A percentile compares a stretch with the other conserved stretches of the same genome.
Evolutionary conservation across 2,113 vertebrate genomes (phyloP).

Genomic region (Muscicapa adusta): DNA sequence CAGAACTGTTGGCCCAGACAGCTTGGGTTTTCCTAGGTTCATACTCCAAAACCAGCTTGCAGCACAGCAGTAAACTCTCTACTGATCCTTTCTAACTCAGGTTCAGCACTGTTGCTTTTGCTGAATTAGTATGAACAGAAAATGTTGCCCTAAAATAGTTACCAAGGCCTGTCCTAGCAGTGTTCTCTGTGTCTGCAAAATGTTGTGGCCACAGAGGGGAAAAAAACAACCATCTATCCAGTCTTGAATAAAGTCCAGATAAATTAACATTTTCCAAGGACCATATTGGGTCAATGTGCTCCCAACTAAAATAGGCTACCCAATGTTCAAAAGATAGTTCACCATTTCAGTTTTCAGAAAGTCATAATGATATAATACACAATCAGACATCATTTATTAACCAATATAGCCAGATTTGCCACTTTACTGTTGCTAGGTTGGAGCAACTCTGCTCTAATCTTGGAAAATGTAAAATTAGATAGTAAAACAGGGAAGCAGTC

Average conservation of each 20-base stretch:
- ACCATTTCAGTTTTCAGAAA: background rate
- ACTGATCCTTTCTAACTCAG: background rate
- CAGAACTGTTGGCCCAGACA: background rate
- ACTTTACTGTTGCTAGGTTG: background rate
- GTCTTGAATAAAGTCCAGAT: background rate
- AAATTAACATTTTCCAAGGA: background rate
- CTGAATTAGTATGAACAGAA: background rate
- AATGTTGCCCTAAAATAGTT: background rate
- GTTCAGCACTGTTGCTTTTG: background rate
- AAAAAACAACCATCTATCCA: background rate
- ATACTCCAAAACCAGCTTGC: background rate
- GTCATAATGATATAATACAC: background rate
- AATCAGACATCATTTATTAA: background rate
- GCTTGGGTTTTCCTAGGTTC: background rate
- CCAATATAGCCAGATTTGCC: background rate
- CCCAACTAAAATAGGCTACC: background rate
- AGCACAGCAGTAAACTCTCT: background rate
- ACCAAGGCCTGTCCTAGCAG: background rate
- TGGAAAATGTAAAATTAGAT: background rate
- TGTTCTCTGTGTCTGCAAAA: background rate
- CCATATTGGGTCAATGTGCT: background rate
- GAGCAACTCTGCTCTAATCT: background rate
- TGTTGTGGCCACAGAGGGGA: background rate
- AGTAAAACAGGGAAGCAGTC: background rate
- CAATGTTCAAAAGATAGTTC: background rate